phyloP scores from a whole-genome alignment of 2,797 vertebrate species.

The Rhodeus uyekii region DNA sequence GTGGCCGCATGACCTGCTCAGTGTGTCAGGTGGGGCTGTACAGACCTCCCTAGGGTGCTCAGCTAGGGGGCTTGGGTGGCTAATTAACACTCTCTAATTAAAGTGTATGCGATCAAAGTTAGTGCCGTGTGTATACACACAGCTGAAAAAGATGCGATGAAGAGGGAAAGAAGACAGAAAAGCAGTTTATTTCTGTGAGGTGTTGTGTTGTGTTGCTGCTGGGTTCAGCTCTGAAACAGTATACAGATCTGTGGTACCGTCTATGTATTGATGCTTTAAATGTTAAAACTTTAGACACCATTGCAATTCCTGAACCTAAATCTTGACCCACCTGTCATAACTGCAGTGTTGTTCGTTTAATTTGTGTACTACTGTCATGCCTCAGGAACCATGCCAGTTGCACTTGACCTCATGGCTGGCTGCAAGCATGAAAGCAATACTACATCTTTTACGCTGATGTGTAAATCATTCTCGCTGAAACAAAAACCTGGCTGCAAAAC shows the following conservation, averaged over 20 bases:
- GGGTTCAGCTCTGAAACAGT: slow-evolving; percentile 18
- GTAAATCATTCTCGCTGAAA: slow-evolving; percentile 1
- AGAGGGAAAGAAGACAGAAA: not conserved
- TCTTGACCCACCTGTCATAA: slow-evolving; percentile 6
- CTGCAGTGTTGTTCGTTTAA: slow-evolving; percentile 3
- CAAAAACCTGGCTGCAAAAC: not conserved
- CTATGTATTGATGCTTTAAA: slow-evolving; percentile 18
- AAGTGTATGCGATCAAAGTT: slow-evolving; percentile 55
- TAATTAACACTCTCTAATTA: slow-evolving; percentile 61
- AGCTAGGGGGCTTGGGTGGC: slow-evolving; percentile 15
- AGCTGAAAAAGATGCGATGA: slow-evolving; percentile 12
- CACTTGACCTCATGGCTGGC: slow-evolving; percentile 17
- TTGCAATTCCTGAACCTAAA: not conserved
- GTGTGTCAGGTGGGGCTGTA: slow-evolving; percentile 35
- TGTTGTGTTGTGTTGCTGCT: slow-evolving; percentile 8
- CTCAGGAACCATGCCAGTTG: slow-evolving; percentile 1
- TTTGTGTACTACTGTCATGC: not conserved
- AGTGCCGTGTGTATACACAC: slow-evolving; percentile 21
- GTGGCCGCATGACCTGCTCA: slow-evolving; percentile 23
- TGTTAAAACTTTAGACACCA: slow-evolving; percentile 13
- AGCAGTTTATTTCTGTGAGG: slow-evolving; percentile 6
- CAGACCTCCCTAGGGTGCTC: slow-evolving; percentile 33
- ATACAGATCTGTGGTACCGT: slow-evolving; percentile 19
- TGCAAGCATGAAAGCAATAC: slow-evolving; percentile 13
- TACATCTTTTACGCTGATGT: slow-evolving; percentile 6